Conservation (phyloP, 2,888 invertebrate genomes). For the Mythimna lalbum region DNA sequence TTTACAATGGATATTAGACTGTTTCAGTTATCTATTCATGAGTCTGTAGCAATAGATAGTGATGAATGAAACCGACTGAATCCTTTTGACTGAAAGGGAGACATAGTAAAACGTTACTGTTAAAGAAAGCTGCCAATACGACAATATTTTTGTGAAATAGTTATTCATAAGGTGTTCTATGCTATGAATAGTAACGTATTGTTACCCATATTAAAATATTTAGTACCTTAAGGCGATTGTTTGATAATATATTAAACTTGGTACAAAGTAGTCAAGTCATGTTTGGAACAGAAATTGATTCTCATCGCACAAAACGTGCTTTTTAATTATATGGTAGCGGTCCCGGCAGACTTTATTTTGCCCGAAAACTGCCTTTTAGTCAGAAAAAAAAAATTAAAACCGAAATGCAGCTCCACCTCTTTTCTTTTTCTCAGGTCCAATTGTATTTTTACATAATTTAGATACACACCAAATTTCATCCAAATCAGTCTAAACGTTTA, state of each 20-base stretch:
- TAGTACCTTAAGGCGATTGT: too few relatives aligned
- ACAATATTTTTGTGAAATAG: not conserved
- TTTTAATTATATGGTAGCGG: not conserved
- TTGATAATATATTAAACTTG: too few relatives aligned
- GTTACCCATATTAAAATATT: not conserved
- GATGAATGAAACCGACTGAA: conserved; percentile 13
- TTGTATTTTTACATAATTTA: too few relatives aligned
- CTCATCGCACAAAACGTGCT: not conserved
- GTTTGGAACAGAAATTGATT: not conserved
- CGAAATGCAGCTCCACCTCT: too few relatives aligned
- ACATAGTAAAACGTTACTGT: conserved; percentile 9
- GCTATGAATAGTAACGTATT: not conserved
- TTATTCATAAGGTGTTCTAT: too few relatives aligned
- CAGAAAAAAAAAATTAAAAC: too few relatives aligned
- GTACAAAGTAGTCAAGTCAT: not conserved
- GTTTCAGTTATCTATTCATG: conserved; percentile 13
- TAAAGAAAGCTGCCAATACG: conserved; percentile 8
- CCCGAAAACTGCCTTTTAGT: too few relatives aligned
- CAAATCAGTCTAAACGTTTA: too few relatives aligned
- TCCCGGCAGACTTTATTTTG: too few relatives aligned
- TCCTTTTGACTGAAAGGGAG: conserved; percentile 7
- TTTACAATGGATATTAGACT: conserved; percentile 8
- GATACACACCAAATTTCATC: too few relatives aligned
- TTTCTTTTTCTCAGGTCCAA: too few relatives aligned
- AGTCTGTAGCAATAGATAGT: conserved; percentile 12